A percentile compares a stretch with the other conserved stretches of the same genome.
These are phyloP conservation scores for Cryptocephalus primarius DNA, from an alignment of 2,888 invertebrate species.

Conservation along the genomic window DNA sequence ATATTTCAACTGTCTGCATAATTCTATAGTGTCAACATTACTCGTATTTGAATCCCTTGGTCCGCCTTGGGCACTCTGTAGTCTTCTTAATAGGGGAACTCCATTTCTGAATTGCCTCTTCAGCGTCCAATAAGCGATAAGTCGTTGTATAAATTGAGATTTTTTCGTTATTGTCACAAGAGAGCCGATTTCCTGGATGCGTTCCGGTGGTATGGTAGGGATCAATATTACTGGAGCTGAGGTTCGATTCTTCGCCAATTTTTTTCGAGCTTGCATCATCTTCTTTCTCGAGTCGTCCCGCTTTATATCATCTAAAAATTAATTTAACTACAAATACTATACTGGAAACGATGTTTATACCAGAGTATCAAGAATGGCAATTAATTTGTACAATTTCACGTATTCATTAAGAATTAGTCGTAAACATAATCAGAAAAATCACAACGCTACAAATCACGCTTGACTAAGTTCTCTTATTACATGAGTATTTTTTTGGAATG, in stretches of 20 bases:
- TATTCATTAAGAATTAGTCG: too few relatives aligned
- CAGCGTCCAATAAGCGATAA: constrained; percentile 95
- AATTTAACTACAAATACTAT: neutral
- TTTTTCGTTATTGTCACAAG: constrained; percentile 63
- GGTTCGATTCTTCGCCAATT: constrained; percentile 79
- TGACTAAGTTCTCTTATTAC: too few relatives aligned
- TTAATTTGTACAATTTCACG: too few relatives aligned
- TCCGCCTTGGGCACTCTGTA: constrained; percentile 51
- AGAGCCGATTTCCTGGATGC: constrained; percentile 77
- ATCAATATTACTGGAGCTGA: constrained; percentile 86
- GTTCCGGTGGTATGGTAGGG: constrained; percentile 82
- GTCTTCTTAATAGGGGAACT: constrained; percentile 78
- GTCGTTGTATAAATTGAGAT: constrained; percentile 74
- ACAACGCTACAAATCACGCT: too few relatives aligned
- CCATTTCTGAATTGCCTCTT: constrained; percentile 93
- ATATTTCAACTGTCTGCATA: constrained; percentile 80
- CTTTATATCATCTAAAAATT: constrained; percentile 21
- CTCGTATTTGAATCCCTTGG: constrained; percentile 28
- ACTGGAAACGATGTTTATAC: too few relatives aligned
- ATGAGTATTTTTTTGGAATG: too few relatives aligned
- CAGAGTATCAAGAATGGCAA: too few relatives aligned
- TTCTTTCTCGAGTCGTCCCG: constrained; percentile 65
- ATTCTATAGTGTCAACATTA: constrained; percentile 53
- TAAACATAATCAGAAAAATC: too few relatives aligned
- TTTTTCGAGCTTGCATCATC: constrained; percentile 78